Conservation (phyloP, 2,113 vertebrate genomes). For the Melanostigma gelatinosum region DNA sequence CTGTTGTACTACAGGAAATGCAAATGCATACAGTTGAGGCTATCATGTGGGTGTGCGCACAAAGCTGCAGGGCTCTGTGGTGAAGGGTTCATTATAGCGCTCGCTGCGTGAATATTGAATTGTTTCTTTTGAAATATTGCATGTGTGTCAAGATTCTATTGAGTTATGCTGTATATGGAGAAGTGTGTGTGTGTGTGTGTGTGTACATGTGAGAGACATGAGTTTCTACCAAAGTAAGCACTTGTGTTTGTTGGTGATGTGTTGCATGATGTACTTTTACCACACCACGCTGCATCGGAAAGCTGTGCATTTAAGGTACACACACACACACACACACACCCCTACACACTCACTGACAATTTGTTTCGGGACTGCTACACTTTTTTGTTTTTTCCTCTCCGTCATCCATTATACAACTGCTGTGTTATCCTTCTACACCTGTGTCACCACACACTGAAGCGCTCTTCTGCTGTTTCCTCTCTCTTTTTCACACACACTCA, state of each 20-base stretch:
- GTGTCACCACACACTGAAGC: constrained; percentile 13
- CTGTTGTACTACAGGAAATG: constrained; percentile 47
- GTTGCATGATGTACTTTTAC: background rate
- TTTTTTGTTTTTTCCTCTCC: background rate
- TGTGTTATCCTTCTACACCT: constrained; percentile 36
- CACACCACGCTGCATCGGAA: background rate
- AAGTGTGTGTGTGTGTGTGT: background rate
- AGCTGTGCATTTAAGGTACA: background rate
- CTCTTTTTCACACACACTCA: constrained; percentile 21
- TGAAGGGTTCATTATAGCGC: constrained; percentile 20
- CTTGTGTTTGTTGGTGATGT: background rate
- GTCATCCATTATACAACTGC: constrained; percentile 22
- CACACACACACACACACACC: background rate
- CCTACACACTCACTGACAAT: background rate
- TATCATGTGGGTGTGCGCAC: constrained; percentile 31
- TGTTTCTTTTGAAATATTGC: background rate
- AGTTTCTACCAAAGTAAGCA: background rate
- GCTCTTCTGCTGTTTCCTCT: constrained; percentile 20
- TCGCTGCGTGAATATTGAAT: background rate
- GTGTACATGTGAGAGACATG: background rate
- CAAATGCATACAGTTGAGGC: constrained; percentile 41
- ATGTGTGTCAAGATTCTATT: background rate
- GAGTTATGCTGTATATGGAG: background rate
- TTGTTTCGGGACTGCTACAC: background rate
- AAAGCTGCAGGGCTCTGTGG: constrained; percentile 59